Percentiles rank a stretch among this genome's conserved stretches.
These are phyloP conservation scores for Elachura formosa DNA, from an alignment of 2,113 vertebrate genomes.

Conservation along the genomic window DNA sequence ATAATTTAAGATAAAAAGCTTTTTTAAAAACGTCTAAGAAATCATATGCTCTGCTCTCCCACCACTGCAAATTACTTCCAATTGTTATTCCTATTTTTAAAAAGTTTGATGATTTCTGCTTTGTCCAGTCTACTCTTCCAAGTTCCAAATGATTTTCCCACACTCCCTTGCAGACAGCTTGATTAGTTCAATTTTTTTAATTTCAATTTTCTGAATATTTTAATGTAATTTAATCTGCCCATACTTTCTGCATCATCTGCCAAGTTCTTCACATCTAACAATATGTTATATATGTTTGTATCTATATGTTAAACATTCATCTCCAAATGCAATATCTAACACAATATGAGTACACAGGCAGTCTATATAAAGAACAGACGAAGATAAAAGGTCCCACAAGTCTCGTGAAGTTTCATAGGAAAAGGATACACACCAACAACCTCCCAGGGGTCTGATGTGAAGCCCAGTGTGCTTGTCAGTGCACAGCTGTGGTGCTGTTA, in stretches of 20 bases:
- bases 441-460: neutral
- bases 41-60: neutral
- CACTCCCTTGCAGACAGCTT: neutral
- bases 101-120: neutral
- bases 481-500: neutral
- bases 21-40: neutral
- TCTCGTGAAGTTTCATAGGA: constrained; percentile 48
- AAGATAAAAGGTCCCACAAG: constrained; percentile 50
- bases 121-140: constrained; percentile 1
- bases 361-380: constrained; percentile 44
- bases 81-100: neutral
- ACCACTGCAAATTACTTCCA: neutral
- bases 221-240: constrained; percentile 51
- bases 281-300: neutral
- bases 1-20: neutral
- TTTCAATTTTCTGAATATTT: constrained; percentile 17
- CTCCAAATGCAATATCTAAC: constrained; percentile 22
- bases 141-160: constrained; percentile 10
- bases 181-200: constrained; percentile 17
- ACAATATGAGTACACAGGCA: constrained; percentile 26
- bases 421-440: constrained; percentile 43
- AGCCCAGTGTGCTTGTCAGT: neutral
- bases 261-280: neutral
- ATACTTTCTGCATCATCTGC: constrained; percentile 36
- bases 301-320: constrained; percentile 31